Evolutionary conservation across 2,797 vertebrate genomes (phyloP).

Genomic region (Myripristis murdjan): DNA sequence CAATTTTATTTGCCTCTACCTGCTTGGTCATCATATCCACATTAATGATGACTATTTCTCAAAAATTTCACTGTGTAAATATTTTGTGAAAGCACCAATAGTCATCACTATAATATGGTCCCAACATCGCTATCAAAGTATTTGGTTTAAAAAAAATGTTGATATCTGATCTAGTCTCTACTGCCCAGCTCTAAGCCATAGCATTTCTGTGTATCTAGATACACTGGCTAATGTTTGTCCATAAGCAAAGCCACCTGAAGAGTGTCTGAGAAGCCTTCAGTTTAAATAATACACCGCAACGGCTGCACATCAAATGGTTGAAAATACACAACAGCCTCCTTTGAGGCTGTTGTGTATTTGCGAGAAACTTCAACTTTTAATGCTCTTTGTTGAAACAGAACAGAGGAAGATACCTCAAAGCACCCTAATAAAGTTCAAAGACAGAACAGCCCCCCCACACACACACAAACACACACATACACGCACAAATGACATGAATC

Average conservation of each 20-base stretch:
- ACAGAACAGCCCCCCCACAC: background rate
- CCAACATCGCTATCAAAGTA: no score
- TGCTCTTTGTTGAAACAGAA: slow-evolving; percentile 31
- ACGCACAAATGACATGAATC: slow-evolving; percentile 3
- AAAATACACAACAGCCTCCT: slow-evolving; percentile 29
- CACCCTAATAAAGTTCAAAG: slow-evolving; percentile 34
- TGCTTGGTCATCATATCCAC: no score
- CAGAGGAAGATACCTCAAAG: slow-evolving; percentile 37
- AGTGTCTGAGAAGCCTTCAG: background rate
- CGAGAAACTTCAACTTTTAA: slow-evolving; percentile 34
- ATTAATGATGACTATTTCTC: no score
- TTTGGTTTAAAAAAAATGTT: no score
- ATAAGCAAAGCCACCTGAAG: slow-evolving; percentile 8
- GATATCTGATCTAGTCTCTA: no score
- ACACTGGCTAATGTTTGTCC: background rate
- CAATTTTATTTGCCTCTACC: no score
- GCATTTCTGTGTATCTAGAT: background rate
- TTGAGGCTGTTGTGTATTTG: no score
- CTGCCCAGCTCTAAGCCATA: no score
- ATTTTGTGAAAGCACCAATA: no score
- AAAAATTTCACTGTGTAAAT: no score
- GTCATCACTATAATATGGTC: no score
- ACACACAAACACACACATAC: background rate
- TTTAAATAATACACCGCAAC: slow-evolving; percentile 19
- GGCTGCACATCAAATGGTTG: slow-evolving; percentile 23